phyloP scores from a whole-genome alignment of 1,140 invertebrate species.

The Drosophila saltans region DNA sequence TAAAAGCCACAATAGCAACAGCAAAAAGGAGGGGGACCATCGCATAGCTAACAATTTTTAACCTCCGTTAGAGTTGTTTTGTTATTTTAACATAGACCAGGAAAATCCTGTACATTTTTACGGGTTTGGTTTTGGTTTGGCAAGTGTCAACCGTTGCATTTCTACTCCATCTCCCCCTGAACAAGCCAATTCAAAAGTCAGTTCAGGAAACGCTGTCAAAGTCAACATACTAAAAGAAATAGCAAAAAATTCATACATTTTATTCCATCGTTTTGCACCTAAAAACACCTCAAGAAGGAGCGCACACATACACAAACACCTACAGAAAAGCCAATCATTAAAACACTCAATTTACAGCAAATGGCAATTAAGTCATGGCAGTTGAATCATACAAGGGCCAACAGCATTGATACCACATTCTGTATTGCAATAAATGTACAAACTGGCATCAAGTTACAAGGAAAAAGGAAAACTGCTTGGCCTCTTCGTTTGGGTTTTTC shows the following conservation, averaged over 20 bases:
- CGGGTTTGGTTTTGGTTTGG: slow-evolving; percentile 56
- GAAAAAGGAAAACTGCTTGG: slow-evolving; percentile 16
- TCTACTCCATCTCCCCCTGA: slow-evolving; percentile 8
- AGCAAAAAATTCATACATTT: slow-evolving; percentile 51
- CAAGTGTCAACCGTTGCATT: slow-evolving; percentile 62
- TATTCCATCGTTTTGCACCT: slow-evolving; percentile 63
- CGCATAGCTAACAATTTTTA: slow-evolving; percentile 61
- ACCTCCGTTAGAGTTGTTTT: slow-evolving; percentile 52
- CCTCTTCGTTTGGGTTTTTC: slow-evolving; percentile 1
- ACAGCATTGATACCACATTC: slow-evolving; percentile 11
- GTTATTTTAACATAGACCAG: slow-evolving; percentile 39
- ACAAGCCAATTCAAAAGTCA: slow-evolving; percentile 7
- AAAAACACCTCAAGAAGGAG: slow-evolving; percentile 17
- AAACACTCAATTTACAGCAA: slow-evolving; percentile 36
- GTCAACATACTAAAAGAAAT: slow-evolving; percentile 12
- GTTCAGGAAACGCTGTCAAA: slow-evolving; percentile 48
- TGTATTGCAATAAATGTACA: slow-evolving; percentile 10
- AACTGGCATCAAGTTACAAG: slow-evolving; percentile 21
- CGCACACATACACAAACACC: background rate
- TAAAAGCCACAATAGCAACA: slow-evolving; percentile 23
- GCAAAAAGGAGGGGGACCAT: slow-evolving; percentile 49
- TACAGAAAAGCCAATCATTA: slow-evolving; percentile 19
- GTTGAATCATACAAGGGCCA: background rate
- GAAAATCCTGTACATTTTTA: slow-evolving; percentile 78
- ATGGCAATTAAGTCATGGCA: slow-evolving; percentile 44